phyloP scores from a whole-genome alignment of 2,113 vertebrate species.

The Xiphias gladius region DNA sequence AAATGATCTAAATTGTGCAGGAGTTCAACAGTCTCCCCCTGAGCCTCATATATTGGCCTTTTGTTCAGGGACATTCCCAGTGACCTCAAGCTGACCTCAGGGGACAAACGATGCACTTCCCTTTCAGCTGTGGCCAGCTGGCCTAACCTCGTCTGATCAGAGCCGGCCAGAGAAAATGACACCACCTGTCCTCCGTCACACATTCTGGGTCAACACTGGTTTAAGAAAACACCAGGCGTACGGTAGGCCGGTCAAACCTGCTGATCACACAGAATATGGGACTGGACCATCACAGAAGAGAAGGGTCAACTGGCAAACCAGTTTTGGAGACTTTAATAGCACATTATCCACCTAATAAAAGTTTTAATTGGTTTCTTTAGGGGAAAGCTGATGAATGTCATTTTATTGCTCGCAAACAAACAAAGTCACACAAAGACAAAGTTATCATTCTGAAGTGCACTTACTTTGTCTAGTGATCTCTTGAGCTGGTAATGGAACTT shows the following conservation, averaged over 20 bases:
- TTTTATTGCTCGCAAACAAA: background rate
- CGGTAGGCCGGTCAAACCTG: constrained; percentile 31
- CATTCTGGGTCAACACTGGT: constrained; percentile 58
- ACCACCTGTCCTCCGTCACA: constrained; percentile 68
- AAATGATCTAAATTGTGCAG: background rate
- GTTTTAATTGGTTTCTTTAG: background rate
- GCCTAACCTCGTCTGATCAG: constrained; percentile 50
- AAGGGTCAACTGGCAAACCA: background rate
- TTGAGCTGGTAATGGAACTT: constrained; percentile 92
- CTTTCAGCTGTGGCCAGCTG: constrained; percentile 79
- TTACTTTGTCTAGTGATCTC: constrained; percentile 91
- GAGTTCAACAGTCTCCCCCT: constrained; percentile 21
- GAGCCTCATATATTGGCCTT: constrained; percentile 53
- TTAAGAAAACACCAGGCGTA: constrained; percentile 66
- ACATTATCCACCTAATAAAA: constrained; percentile 2
- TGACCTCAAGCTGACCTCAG: constrained; percentile 74
- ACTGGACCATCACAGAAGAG: background rate
- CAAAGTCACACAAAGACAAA: constrained; percentile 3
- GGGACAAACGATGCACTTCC: constrained; percentile 78
- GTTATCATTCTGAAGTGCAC: constrained; percentile 61
- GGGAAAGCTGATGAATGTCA: background rate
- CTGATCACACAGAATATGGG: constrained; percentile 20
- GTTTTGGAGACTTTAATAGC: background rate
- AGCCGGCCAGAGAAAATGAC: constrained; percentile 64
- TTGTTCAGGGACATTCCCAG: constrained; percentile 65